Evolutionary conservation across 2,113 vertebrate species (phyloP).

Genomic region (Oxyura jamaicensis): DNA sequence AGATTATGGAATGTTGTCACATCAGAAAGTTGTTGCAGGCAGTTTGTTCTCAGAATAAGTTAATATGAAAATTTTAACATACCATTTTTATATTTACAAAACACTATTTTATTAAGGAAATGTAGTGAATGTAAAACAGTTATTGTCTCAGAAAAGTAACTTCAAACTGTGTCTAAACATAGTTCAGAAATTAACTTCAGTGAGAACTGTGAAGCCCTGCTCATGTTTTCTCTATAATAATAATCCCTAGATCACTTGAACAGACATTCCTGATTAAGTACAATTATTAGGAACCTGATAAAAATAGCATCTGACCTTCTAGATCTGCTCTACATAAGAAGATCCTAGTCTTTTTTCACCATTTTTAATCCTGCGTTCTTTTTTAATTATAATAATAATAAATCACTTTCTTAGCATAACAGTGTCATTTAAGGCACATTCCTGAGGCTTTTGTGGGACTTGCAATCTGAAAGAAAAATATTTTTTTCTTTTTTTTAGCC

Average conservation of each 20-base stretch:
- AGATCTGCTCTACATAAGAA: neutral
- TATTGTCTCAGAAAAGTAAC: neutral
- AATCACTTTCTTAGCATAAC: neutral
- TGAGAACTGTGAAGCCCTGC: neutral
- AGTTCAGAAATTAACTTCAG: neutral
- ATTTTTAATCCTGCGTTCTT: neutral
- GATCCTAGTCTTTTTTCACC: neutral
- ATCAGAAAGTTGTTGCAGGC: neutral
- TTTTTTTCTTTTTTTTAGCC: neutral
- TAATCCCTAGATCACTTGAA: neutral
- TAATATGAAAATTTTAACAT: neutral
- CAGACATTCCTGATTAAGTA: neutral
- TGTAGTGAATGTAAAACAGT: neutral
- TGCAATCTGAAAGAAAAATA: neutral
- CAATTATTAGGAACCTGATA: neutral
- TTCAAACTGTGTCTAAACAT: neutral
- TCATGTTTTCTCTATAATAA: neutral
- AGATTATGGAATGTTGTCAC: neutral
- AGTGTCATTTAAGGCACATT: neutral
- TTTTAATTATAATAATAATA: neutral
- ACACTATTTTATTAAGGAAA: neutral
- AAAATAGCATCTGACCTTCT: neutral
- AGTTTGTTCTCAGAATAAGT: neutral
- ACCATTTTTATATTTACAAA: neutral
- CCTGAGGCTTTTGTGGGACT: neutral